These are phyloP conservation scores for Thymelicus lineola DNA, from an alignment of 2,888 invertebrate genomes.

Conservation along the genomic window DNA sequence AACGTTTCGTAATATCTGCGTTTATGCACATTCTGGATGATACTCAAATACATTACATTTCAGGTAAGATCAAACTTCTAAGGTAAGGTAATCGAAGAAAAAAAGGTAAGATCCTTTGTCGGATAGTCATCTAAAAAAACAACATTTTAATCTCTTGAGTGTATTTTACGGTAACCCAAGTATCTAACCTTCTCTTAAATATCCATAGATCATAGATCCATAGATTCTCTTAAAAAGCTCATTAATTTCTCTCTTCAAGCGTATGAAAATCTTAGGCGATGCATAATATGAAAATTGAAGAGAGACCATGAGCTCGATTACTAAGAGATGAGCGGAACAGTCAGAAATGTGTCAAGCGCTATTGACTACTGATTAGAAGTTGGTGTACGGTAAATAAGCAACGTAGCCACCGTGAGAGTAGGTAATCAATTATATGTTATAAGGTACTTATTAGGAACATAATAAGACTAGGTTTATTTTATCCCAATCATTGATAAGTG, in stretches of 20 bases:
- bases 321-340: conserved; percentile 28
- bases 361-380: conserved; percentile 34
- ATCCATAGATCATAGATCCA: too few species aligned
- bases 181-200: too few species aligned
- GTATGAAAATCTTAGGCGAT: conserved; percentile 16
- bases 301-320: conserved; percentile 32
- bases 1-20: too few species aligned
- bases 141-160: too few species aligned
- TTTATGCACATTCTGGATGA: too few species aligned
- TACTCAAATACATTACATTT: too few species aligned
- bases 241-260: conserved; percentile 1
- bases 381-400: background rate
- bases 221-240: background rate
- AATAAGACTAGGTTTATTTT: too few species aligned
- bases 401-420: background rate
- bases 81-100: background rate
- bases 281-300: conserved; percentile 34
- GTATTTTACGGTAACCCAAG: too few species aligned
- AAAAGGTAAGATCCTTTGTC: background rate
- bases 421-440: too few species aligned
- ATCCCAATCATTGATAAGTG: too few species aligned
- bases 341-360: conserved; percentile 30
- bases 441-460: too few species aligned
- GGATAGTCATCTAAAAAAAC: too few species aligned
- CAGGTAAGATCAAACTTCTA: background rate